Evolutionary conservation across 2,888 invertebrate species (phyloP), one percentile per base, ranked within the genome.

Genomic region (Protula sp.): DNA sequence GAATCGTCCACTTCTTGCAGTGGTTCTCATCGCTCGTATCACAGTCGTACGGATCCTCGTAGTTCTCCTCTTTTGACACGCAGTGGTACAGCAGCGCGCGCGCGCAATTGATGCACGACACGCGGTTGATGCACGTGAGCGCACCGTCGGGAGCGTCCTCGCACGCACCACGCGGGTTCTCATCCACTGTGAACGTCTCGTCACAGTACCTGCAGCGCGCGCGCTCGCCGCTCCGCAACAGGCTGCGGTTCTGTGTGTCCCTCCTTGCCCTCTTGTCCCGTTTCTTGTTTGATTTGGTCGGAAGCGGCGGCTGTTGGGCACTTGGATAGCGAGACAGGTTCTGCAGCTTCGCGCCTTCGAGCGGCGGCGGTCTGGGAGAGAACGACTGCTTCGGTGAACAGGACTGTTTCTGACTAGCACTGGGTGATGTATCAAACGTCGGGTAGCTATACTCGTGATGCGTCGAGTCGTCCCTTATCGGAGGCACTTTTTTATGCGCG

Each of bases 61-160:
- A 76, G 72, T 94, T 92, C 77, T 94, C 94, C 1, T 90, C 87
- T 81, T 93, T 92, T 67, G 91, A 87, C 87, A 92, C 89, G 82
- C 94, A 94, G 84, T 94, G 94, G 84, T 94, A 94, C 74, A 93
- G 85, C 87, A 94, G 87, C 74, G 92, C 90, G 81, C 89, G 88
- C 24, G 94, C 92, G 81, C 92, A 91, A 68, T 87, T 86, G 75
- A 94, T 88, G 79, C 94, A 94, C 54, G 90, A 87, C 52, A 91
- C 86, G 59, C 86, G 85, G 79, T 93, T 89, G 72, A 94, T 89
- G 73, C 91, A 89, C 45, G 55, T 47, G 68, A 86, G 86, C 76
- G 89, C 87, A 73, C 87, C 86, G 83, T 94, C 94, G 0, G 94
- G 94, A 1, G 93, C 93, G 61, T 82, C 81, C 64, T 82, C 81